These are phyloP conservation scores for Silurus aristotelis DNA, from an alignment of 2,797 vertebrate species.

Conservation along the genomic window DNA sequence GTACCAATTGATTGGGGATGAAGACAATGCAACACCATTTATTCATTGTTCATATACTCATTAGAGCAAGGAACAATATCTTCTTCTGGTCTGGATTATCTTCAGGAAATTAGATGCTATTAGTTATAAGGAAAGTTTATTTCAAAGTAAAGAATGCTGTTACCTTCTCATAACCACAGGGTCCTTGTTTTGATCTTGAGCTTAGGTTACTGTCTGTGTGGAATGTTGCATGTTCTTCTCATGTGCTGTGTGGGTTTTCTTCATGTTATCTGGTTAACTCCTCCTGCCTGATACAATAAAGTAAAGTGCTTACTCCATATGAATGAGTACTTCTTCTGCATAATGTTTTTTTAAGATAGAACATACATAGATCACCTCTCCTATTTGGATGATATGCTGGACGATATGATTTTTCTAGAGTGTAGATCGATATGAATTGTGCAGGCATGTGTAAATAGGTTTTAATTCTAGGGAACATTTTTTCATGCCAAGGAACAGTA, in stretches of 20 bases:
- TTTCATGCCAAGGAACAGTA: not conserved
- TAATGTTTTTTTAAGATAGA: not conserved
- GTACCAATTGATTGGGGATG: not conserved
- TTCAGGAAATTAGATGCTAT: not conserved
- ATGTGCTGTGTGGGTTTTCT: not conserved
- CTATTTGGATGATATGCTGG: not conserved
- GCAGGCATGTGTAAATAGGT: not conserved
- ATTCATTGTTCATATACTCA: not conserved
- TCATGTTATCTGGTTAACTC: slow-evolving; percentile 9
- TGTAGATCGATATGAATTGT: not conserved
- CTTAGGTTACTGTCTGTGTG: not conserved
- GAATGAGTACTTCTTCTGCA: not conserved
- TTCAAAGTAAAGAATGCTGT: not conserved
- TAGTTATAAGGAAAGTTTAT: not conserved
- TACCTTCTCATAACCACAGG: not conserved
- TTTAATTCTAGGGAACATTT: not conserved
- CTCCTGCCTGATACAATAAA: not conserved
- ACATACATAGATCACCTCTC: not conserved
- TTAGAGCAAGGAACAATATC: not conserved
- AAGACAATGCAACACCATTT: not conserved
- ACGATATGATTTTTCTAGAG: not conserved
- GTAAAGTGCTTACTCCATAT: not conserved
- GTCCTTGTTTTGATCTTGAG: not conserved
- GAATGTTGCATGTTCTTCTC: not conserved
- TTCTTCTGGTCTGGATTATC: not conserved